Evolutionary conservation across 2,113 vertebrate species (phyloP).

Genomic region (Enhydra lutris): DNA sequence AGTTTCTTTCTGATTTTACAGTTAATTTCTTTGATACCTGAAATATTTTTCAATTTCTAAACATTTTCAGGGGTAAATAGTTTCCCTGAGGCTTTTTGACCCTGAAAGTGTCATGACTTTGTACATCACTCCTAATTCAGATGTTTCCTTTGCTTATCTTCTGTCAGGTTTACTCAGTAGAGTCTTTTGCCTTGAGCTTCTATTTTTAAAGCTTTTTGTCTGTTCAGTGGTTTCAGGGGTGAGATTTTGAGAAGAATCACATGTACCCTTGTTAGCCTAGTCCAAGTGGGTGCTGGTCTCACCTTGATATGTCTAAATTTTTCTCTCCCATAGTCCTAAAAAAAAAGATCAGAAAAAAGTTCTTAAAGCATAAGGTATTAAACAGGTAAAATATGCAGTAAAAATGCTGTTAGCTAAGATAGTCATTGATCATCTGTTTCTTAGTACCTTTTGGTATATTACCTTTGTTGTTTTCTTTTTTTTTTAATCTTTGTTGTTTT

Average conservation of each 20-base stretch:
- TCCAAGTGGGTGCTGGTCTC: background rate
- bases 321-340: background rate
- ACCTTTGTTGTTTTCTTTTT: background rate
- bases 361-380: background rate
- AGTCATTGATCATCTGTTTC: background rate
- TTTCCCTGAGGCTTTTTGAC: constrained; percentile 26
- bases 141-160: background rate
- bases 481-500: background rate
- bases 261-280: background rate
- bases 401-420: background rate
- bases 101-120: background rate
- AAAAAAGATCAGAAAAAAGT: background rate
- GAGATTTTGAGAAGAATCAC: background rate
- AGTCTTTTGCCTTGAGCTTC: background rate
- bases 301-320: background rate
- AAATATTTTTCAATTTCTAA: constrained; percentile 41
- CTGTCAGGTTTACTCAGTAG: background rate
- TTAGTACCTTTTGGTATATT: background rate
- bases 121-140: constrained; percentile 31
- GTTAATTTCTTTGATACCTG: constrained; percentile 56
- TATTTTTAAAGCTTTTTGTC: background rate
- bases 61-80: constrained; percentile 48
- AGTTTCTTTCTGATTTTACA: constrained; percentile 63
- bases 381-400: background rate
- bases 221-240: background rate